These are phyloP conservation scores for Ptychochromis oligacanthus DNA, from an alignment of 2,113 vertebrate species.

Conservation along the genomic window DNA sequence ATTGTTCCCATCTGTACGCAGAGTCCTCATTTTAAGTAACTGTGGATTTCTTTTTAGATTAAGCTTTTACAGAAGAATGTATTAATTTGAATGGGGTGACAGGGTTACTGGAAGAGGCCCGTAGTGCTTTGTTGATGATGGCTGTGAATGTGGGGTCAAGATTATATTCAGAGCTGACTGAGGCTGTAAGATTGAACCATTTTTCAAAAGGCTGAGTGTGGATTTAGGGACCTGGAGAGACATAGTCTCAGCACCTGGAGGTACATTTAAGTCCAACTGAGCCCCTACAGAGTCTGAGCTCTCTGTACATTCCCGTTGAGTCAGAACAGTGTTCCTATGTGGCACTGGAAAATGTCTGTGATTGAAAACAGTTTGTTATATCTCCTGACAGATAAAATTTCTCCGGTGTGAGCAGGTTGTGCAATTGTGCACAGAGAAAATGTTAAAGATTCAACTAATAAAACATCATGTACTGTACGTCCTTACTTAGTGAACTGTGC, in stretches of 20 bases:
- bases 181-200: constrained; percentile 23
- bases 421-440: constrained; percentile 1
- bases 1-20: constrained; percentile 21
- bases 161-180: constrained; percentile 43
- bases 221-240: constrained; percentile 14
- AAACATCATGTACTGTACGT: constrained; percentile 5
- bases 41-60: constrained; percentile 29
- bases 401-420: neutral
- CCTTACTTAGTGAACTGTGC: constrained; percentile 1
- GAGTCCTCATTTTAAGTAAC: constrained; percentile 37
- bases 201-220: constrained; percentile 15
- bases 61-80: constrained; percentile 35
- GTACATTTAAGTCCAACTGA: constrained; percentile 49
- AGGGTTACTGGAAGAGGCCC: constrained; percentile 32
- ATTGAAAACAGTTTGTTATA: constrained; percentile 37
- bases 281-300: constrained; percentile 22
- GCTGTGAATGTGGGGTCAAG: constrained; percentile 35
- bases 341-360: constrained; percentile 18
- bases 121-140: constrained; percentile 41
- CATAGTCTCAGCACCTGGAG: constrained; percentile 9
- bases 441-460: constrained; percentile 3
- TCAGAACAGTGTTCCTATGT: constrained; percentile 24
- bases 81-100: constrained; percentile 39
- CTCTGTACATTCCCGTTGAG: constrained; percentile 21
- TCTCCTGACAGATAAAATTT: constrained; percentile 5